Conservation (phyloP, 2,888 invertebrate genomes). For the Tetragonisca angustula region DNA sequence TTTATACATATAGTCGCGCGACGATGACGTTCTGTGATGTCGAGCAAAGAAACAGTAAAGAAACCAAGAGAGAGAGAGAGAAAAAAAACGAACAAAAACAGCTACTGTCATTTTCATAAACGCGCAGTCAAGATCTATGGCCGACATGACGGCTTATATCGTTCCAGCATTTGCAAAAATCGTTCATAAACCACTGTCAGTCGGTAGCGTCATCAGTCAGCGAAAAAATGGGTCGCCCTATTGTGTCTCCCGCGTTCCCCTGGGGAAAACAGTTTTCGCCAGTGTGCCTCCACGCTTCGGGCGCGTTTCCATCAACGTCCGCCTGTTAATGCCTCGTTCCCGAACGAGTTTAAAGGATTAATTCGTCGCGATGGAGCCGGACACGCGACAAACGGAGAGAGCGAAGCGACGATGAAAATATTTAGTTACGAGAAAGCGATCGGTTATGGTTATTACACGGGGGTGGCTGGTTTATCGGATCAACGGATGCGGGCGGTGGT, state of each 20-base stretch:
- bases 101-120: slow-evolving; percentile 39
- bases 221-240: slow-evolving; percentile 45
- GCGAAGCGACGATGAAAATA: neutral
- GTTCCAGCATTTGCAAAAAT: slow-evolving; percentile 47
- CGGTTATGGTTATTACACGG: neutral
- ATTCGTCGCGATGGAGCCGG: too few species aligned
- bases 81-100: slow-evolving; percentile 3
- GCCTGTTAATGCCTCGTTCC: slow-evolving; percentile 5
- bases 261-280: slow-evolving; percentile 13
- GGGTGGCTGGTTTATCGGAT: neutral
- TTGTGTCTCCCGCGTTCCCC: slow-evolving; percentile 21
- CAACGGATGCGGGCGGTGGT: too few species aligned
- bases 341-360: slow-evolving; percentile 1
- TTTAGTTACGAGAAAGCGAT: neutral
- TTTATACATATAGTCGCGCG: too few species aligned
- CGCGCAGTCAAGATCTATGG: slow-evolving; percentile 45
- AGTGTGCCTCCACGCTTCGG: neutral
- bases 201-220: slow-evolving; percentile 47
- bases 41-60: too few species aligned
- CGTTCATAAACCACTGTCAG: slow-evolving; percentile 50
- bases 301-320: slow-evolving; percentile 26
- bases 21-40: neutral
- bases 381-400: neutral
- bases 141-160: slow-evolving; percentile 14
- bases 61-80: neutral